Evolutionary conservation across 2,113 vertebrate species (phyloP), one percentile per base, ranked within the genome.

Genomic region (Athene cunicularia): DNA sequence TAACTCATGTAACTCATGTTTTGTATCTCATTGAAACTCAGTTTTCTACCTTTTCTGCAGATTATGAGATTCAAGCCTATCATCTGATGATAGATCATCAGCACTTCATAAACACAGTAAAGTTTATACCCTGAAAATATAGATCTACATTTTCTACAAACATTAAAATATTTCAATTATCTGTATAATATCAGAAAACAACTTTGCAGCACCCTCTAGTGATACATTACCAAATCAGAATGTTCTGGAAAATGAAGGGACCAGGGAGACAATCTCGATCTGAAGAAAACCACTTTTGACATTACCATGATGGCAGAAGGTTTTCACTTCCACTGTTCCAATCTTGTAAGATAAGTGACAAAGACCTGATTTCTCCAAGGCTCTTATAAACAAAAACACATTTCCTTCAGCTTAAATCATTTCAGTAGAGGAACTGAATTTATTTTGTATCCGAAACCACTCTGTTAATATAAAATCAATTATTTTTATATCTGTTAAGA

Each of bases 201-300:
- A 81, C 66, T 93, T 94, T 86, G 28, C 27, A 91, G 83, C 89
- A 77, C 80, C 55, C 76, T 91, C 88, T 91, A 96, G 72, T 64
- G 89, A 86, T 24, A 67, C 8, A 33, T 30, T 43, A 30, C 18
- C 30, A 71, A 84, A 79, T 67, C 27, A 93, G 93, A 96, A 96
- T 55, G 11, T 96, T 96, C 95, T 94, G 56, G 94, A 96, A 96
- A 87, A 79, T 27, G 4, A 74, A 64, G 12, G 5, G 6, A 35
- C 20, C 13, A 19, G 28, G 17, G 13, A 30, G 17, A 86, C 3
- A 64, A 53, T 3, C 11, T 53, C 37, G 26, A 18, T 80, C 28
- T 33, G 53, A 63, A 80, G 55, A 74, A 88, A 92, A 68, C 1
- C 4, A 14, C 8, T 62, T 68, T 47, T 76, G 37, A 55, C 21